phyloP scores from a whole-genome alignment of 2,888 invertebrate genomes.

The Lumbricus terrestris region DNA sequence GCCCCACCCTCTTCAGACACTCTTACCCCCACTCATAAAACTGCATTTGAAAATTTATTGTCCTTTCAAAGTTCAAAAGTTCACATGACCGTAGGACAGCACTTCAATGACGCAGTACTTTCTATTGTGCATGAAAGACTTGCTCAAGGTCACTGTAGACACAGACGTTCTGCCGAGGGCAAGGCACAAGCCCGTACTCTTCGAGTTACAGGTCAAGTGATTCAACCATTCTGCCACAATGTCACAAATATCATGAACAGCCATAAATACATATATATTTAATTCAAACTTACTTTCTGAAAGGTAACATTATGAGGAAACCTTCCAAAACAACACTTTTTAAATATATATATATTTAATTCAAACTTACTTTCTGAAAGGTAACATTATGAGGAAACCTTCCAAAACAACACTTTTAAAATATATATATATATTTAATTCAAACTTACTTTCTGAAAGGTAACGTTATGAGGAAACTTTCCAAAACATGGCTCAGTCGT shows the following conservation, averaged over 20 bases:
- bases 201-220: no score
- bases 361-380: slow-evolving; percentile 74
- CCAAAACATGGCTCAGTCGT: slow-evolving; percentile 38
- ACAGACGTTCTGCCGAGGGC: no score
- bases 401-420: slow-evolving; percentile 28
- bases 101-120: no score
- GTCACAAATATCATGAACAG: neutral
- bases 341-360: neutral
- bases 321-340: slow-evolving; percentile 48
- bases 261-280: neutral
- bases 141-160: no score
- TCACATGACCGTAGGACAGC: no score
- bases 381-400: slow-evolving; percentile 85
- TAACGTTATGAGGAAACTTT: slow-evolving; percentile 83
- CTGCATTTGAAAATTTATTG: no score
- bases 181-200: no score
- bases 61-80: no score
- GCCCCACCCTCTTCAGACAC: no score
- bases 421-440: neutral
- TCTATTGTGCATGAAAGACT: no score
- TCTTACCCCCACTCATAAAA: no score
- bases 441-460: slow-evolving; percentile 75
- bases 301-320: slow-evolving; percentile 90
- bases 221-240: no score
- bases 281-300: slow-evolving; percentile 69